phyloP scores from a whole-genome alignment of 2,113 vertebrate species.

The Lethenteron camtschaticum region DNA sequence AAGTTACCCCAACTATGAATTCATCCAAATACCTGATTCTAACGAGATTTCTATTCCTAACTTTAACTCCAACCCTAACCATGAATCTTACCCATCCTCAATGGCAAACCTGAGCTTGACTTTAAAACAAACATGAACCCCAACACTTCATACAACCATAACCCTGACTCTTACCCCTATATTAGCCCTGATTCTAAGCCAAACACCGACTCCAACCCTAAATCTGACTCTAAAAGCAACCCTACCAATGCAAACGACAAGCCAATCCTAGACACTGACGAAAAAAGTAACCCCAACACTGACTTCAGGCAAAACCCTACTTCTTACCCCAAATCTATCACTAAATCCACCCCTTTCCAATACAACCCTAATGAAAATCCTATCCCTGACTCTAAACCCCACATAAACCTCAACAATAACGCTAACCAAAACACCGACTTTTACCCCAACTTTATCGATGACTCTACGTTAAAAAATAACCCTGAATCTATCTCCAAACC shows the following conservation, averaged over 20 bases:
- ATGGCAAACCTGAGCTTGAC: not conserved
- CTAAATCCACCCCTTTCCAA: not conserved
- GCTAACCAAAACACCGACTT: not conserved
- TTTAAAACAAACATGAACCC: not conserved
- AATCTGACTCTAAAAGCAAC: not conserved
- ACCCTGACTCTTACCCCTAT: conserved; percentile 4
- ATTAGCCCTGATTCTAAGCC: conserved; percentile 1
- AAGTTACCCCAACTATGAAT: not conserved
- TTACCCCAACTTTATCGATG: too few species aligned
- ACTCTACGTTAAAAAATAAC: too few species aligned
- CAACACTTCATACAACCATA: not conserved
- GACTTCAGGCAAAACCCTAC: too few species aligned
- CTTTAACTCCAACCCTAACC: not conserved
- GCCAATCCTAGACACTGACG: not conserved
- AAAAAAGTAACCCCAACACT: not conserved
- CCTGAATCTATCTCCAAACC: too few species aligned
- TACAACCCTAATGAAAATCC: too few species aligned
- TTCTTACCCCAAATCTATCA: not conserved
- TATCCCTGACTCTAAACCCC: not conserved
- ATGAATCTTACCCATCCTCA: not conserved
- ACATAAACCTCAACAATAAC: not conserved
- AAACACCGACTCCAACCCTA: not conserved
- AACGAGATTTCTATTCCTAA: not conserved
- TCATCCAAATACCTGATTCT: not conserved
- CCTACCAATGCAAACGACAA: not conserved